Evolutionary conservation across 2,888 invertebrate species (phyloP).

Genomic region (Griposia aprilina): DNA sequence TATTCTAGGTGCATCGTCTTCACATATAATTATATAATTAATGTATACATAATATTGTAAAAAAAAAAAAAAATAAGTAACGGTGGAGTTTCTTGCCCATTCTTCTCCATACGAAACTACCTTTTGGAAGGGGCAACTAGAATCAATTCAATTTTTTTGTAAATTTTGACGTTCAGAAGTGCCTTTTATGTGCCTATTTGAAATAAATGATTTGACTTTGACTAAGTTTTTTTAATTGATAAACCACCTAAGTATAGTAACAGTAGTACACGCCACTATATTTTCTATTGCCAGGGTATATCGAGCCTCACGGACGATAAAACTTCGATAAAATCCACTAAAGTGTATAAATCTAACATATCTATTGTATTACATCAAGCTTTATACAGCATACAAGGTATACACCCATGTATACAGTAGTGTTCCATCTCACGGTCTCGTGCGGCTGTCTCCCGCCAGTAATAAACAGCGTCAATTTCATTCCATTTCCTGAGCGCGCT

Average conservation of each 20-base stretch:
- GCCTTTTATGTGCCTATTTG: too few species aligned
- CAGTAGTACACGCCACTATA: not conserved
- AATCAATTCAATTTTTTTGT: too few species aligned
- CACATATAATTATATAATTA: too few species aligned
- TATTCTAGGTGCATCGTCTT: too few species aligned
- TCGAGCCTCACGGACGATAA: conserved; percentile 8
- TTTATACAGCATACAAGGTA: not conserved
- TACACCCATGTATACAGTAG: conserved; percentile 10
- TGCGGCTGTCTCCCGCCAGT: conserved; percentile 68
- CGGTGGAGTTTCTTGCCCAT: too few species aligned
- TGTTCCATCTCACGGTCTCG: conserved; percentile 72
- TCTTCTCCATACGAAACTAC: too few species aligned
- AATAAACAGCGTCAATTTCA: conserved; percentile 87
- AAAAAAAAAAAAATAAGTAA: too few species aligned
- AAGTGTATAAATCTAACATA: not conserved
- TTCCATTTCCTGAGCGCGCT: conserved; percentile 86
- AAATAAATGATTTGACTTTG: too few species aligned
- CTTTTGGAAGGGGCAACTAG: too few species aligned
- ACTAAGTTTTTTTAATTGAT: not conserved
- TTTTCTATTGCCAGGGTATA: conserved; percentile 2
- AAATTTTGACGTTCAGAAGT: too few species aligned
- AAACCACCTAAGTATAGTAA: not conserved
- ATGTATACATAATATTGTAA: too few species aligned
- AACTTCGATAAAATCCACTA: conserved; percentile 5
- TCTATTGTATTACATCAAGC: not conserved